Base-by-base conservation (phyloP, 2,888 invertebrate genomes). In the Drosophila sordidula region DNA sequence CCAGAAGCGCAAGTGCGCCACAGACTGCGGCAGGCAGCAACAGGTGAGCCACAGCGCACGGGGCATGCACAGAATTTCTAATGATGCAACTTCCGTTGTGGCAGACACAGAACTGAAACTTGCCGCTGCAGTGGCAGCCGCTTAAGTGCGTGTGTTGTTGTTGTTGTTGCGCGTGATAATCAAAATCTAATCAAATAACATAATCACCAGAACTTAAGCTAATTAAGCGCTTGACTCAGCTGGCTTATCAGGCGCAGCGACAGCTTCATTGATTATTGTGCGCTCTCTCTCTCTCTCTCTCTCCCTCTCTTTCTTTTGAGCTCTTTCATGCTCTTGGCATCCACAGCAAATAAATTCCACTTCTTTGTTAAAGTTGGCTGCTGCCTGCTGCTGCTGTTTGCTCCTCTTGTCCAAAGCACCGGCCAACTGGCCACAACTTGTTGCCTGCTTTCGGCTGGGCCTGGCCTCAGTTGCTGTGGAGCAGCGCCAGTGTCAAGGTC, bases 401-500 rank as follows among this genome's bases (percentile, higher is more conserved):
- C 67, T 87, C 78, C 76, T 76, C 82, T 84, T 87, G 90, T 75
- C 89, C 84, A 86, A 89, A 85, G 90, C 87, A 87, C 73, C 84
- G 73, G 52, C 39, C 59, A 74, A 71, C 64, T 73, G 75, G 70
- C 78, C 78, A 74, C 89, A 84, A 87, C 80, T 89, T 84, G 87
- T 85, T 83, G 64, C 54, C 69, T 47, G 62, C 46, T 54, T 50
- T 39, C 51, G 51, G 34, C 39, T 65, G 39, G 46, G 58, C 74
- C 73, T 75, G 77, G 70, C 74, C 87, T 90, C 90, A 92, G 92
- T 92, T 88, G 89, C 87, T 83, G 90, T 91, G 90, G 87, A 92
- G 90, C 91, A 87, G 92, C 92, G 90, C 91, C 92, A 92, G 92
- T 92, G 92, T 92, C 92, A 92, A 92, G 92, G 92, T 92, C 92